Base-by-base conservation (phyloP, 2,797 vertebrate genomes). In the Sebastes elongatus region DNA sequence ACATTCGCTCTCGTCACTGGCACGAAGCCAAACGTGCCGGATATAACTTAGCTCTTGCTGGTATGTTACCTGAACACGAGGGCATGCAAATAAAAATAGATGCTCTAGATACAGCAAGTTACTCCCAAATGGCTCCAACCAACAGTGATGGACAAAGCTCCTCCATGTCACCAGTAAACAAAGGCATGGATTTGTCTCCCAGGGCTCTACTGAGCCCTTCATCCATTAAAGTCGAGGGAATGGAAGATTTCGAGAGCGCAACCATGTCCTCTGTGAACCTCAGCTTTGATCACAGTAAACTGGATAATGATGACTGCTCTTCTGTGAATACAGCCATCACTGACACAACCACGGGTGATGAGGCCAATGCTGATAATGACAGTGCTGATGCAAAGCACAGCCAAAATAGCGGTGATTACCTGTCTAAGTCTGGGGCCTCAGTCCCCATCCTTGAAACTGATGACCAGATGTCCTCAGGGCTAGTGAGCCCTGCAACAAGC, bases 281-380 rank as follows among this genome's bases (percentile, higher is more conserved):
- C 80, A 97, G 95, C 92, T 99, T 97, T 94, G 98, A 99, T 95
- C 98, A 96, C 65, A 96, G 94, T 22, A 99, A 99, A 93, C 95
- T 99, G 84, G 99, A 99, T 94, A 99, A 99, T 1, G 99, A 99
- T 5, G 99, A 99, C 94, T 99, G 98, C 92, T 99, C 99, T 78
- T 99, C 99, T 18, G 98, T 99, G 90, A 99, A 99, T 91, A 99
- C 99, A 0, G 98, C 98, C 42, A 98, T 99, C 95, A 99, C 98
- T 71, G 99, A 99, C 80, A 99, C 97, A 82, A 99, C 98, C 68
- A 99, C 99, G 7, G 98, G 98, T 84, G 99, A 99, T 23, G 99
- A 99, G 94, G 98, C 97, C 82, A 99, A 97, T 4, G 97, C 95
- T 55, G 99, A 99, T 90, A 99, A 98, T 10, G 98, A 99, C 65